Evolutionary conservation across 2,797 vertebrate species (phyloP), one percentile per base, ranked within the genome.

Genomic region (Atherinosoma microstoma): DNA sequence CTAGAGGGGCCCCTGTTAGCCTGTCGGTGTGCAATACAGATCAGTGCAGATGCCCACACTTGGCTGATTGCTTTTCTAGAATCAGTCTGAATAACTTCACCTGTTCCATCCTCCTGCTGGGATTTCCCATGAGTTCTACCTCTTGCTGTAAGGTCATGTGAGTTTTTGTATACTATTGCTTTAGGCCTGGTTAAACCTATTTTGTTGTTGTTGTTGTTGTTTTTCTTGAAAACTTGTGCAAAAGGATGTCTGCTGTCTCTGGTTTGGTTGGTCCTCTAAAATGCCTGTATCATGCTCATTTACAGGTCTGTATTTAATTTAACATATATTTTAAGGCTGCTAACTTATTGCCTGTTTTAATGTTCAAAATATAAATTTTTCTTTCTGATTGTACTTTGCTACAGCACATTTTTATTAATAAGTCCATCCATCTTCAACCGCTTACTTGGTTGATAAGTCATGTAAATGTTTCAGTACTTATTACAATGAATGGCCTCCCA

Each of bases 31-130:
- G 67, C 59, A 77, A 69, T 78, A 79, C 73, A 80, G 73, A 76
- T 90, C 76, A 68, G 76, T 75, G 29, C 79, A 78, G 45, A 75
- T 79, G 76, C 79, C 78, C 49, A 60, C 67, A 78, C 75, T 74
- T 24, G 70, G 68, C 65, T 89, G 83, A 92, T 89, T 88, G 85
- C 73, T 82, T 88, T 84, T 76, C 70, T 89, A 81, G 68, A 86
- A 85, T 87, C 67, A 72, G 64, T 71, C 66, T 32, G 67, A 86
- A 81, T 82, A 72, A 73, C 74, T 86, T 84, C 42, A 40, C 73
- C 59, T 72, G 32, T 36, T 70, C 42, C 73, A 42, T 84, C 59
- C 29, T 67, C 58, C 63, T 69, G 56, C 75, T 80, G 49, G 85
- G 76, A 91, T 89, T 91, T 85, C 80, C 85, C 83, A 76, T 22